phyloP scores from a whole-genome alignment of 37 sponge, comb jelly and placozoan genomes.

The Lycopodina hypogea region DNA sequence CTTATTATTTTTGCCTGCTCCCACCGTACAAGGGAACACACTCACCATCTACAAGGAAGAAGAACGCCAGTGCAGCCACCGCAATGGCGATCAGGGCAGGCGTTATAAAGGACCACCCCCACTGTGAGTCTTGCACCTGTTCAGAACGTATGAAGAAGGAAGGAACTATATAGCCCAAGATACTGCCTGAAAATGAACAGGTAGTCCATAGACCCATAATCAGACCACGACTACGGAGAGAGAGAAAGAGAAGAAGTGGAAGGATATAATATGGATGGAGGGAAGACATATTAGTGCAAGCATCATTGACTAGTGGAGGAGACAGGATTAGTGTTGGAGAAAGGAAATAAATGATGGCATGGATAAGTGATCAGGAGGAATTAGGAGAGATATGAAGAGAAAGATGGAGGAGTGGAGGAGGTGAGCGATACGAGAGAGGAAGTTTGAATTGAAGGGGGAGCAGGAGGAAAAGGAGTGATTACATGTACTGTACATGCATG shows the following conservation, averaged over 20 bases:
- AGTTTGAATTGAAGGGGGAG: not conserved
- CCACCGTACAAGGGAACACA: too few species aligned
- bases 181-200: constrained; percentile 48
- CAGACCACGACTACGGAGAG: constrained; percentile 26
- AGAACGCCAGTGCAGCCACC: constrained; percentile 31
- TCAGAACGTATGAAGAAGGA: constrained; percentile 4
- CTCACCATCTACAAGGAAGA: constrained; percentile 48
- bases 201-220: constrained; percentile 50
- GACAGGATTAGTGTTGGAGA: too few species aligned
- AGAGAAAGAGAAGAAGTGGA: not conserved
- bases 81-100: constrained; percentile 56
- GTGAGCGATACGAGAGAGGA: not conserved
- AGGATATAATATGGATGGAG: not conserved
- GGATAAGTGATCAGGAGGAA: too few species aligned
- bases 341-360: too few species aligned
- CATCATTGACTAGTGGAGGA: too few species aligned
- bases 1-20: too few species aligned
- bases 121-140: not conserved
- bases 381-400: too few species aligned
- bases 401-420: too few species aligned
- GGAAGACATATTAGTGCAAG: not conserved
- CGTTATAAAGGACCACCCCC: constrained; percentile 50
- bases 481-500: too few species aligned
- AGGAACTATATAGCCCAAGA: constrained; percentile 47
- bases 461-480: not conserved